Evolutionary conservation across 1,140 invertebrate genomes (phyloP).

Genomic region (Papilio aristodemus): DNA sequence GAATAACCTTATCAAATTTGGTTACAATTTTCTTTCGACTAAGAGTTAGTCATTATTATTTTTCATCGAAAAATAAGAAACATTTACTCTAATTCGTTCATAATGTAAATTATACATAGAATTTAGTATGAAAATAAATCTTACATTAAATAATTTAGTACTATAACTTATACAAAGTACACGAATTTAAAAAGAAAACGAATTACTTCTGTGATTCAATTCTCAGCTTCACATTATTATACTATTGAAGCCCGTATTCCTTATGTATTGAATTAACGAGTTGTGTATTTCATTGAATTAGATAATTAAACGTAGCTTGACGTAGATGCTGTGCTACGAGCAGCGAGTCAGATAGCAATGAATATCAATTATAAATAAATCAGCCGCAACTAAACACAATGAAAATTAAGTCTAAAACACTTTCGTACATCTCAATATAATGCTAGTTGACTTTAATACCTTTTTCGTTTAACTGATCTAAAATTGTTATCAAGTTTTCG

Average conservation of each 20-base stretch:
- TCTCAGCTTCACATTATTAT: no score
- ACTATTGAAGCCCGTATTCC: no score
- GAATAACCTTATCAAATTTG: not conserved
- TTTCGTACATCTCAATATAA: not conserved
- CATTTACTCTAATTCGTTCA: not conserved
- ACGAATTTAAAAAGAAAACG: no score
- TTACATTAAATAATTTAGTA: not conserved
- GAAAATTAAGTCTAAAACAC: not conserved
- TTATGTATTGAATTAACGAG: not conserved
- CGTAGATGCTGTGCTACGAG: not conserved
- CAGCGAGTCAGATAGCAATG: not conserved
- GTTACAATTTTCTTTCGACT: not conserved
- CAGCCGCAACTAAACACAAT: not conserved
- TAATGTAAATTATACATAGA: slow-evolving; percentile 14
- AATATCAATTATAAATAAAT: slow-evolving; percentile 16
- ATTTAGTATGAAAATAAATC: not conserved
- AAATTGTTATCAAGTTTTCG: not conserved
- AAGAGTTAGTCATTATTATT: slow-evolving; percentile 1
- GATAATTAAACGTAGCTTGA: not conserved
- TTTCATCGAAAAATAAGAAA: not conserved
- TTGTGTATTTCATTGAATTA: not conserved
- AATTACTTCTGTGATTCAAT: no score
- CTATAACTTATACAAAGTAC: no score
- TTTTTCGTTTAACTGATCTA: not conserved
- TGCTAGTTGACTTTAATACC: not conserved